phyloP scores from a whole-genome alignment of 2,888 invertebrate species.

The Apamea sordens region DNA sequence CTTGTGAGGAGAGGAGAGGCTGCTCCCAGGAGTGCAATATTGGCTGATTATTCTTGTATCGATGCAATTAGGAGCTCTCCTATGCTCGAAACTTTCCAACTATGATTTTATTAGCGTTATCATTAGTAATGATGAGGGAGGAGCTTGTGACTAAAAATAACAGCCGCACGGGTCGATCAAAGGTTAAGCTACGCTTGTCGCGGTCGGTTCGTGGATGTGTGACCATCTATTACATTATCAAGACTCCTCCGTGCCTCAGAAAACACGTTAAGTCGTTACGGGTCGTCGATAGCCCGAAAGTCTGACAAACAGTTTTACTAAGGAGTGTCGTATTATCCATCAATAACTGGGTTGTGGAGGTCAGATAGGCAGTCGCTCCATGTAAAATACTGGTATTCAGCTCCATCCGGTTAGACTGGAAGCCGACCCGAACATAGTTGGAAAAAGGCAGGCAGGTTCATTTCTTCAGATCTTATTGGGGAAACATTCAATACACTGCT shows the following conservation, averaged over 20 bases:
- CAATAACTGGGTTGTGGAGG: neutral
- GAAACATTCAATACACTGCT: neutral
- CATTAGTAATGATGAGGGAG: neutral
- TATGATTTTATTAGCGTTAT: rapidly evolving
- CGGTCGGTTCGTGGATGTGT: too few relatives aligned
- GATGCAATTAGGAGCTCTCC: too few relatives aligned
- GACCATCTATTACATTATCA: neutral
- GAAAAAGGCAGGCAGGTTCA: neutral
- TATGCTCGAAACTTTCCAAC: too few relatives aligned
- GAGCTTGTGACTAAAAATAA: neutral
- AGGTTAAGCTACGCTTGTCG: too few relatives aligned
- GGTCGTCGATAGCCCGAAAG: neutral
- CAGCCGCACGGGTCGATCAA: neutral
- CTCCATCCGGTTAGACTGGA: too few relatives aligned
- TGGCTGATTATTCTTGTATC: too few relatives aligned
- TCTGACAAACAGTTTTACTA: too few relatives aligned
- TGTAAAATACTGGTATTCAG: too few relatives aligned
- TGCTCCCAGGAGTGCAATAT: too few relatives aligned
- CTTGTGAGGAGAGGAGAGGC: too few relatives aligned
- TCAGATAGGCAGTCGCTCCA: neutral
- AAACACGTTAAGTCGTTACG: neutral
- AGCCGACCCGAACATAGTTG: neutral
- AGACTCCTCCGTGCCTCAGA: neutral
- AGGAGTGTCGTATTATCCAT: too few relatives aligned
- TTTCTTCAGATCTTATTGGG: neutral